phyloP scores from a whole-genome alignment of 92 coral and sea anemone species.

The Palythoa grandis region DNA sequence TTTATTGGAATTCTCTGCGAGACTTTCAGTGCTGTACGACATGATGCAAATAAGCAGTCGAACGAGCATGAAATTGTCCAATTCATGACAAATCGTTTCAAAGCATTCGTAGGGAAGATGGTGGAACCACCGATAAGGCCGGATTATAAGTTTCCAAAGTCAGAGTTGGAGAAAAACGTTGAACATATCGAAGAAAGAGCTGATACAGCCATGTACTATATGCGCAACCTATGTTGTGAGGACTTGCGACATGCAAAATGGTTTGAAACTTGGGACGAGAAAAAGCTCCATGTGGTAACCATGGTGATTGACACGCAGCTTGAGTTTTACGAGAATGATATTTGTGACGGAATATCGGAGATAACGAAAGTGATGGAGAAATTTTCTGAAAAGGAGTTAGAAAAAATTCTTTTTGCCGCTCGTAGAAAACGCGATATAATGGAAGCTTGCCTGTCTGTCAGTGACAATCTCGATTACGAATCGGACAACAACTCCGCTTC shows the following conservation, averaged over 20 bases:
- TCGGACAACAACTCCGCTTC: slow-evolving; percentile 18
- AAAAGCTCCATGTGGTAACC: slow-evolving; percentile 67
- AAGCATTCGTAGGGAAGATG: slow-evolving; percentile 69
- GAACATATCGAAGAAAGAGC: slow-evolving; percentile 79
- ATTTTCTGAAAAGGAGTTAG: slow-evolving; percentile 62
- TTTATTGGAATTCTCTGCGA: slow-evolving; percentile 92
- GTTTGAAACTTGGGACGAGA: slow-evolving; percentile 70
- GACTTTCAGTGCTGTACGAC: slow-evolving; percentile 71
- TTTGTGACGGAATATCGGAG: slow-evolving; percentile 81
- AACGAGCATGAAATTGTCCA: slow-evolving; percentile 92
- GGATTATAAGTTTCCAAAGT: slow-evolving; percentile 81
- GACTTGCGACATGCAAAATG: slow-evolving; percentile 82
- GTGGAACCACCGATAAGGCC: slow-evolving; percentile 81
- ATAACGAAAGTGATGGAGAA: slow-evolving; percentile 63
- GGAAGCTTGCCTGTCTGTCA: slow-evolving; percentile 15
- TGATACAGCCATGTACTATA: slow-evolving; percentile 72
- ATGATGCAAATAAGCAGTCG: slow-evolving; percentile 76
- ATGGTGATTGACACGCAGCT: slow-evolving; percentile 66
- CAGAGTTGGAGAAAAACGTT: slow-evolving; percentile 69
- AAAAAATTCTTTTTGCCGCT: slow-evolving; percentile 49
- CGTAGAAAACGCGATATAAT: slow-evolving; percentile 16
- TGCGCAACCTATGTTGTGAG: slow-evolving; percentile 87
- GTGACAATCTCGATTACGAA: neutral
- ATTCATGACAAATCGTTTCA: slow-evolving; percentile 77
- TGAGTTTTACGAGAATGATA: slow-evolving; percentile 79